phyloP scores from a whole-genome alignment of 2,797 vertebrate genomes.

The Otus scops region DNA sequence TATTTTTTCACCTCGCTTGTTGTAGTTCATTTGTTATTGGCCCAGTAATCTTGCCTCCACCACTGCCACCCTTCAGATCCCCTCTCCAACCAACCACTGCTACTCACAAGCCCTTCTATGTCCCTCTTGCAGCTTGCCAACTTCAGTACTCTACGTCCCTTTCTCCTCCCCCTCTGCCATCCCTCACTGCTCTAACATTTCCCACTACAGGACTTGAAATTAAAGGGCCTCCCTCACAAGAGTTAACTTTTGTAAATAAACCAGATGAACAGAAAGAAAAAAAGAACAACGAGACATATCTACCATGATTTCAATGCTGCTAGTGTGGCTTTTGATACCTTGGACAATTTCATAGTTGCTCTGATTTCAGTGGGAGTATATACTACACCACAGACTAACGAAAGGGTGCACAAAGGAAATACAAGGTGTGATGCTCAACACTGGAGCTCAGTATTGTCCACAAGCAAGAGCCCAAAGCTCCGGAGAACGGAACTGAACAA shows the following conservation, averaged over 20 bases:
- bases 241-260: background rate
- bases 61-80: background rate
- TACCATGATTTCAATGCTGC: background rate
- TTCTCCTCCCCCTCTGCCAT: background rate
- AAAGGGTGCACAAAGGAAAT: background rate
- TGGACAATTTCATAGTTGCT: background rate
- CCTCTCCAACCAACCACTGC: background rate
- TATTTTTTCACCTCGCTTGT: background rate
- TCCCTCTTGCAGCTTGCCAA: background rate
- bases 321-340: background rate
- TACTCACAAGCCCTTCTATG: background rate
- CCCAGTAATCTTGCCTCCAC: background rate
- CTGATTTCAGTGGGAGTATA: background rate
- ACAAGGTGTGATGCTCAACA: background rate
- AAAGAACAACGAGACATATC: background rate
- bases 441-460: background rate
- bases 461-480: background rate
- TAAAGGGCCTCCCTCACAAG: background rate
- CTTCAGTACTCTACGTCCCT: background rate
- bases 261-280: background rate
- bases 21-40: background rate
- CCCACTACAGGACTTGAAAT: background rate
- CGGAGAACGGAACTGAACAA: background rate
- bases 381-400: background rate
- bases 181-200: background rate